Conservation (phyloP, 92 coral and sea anemone genomes). For the Phymanthus crucifer region DNA sequence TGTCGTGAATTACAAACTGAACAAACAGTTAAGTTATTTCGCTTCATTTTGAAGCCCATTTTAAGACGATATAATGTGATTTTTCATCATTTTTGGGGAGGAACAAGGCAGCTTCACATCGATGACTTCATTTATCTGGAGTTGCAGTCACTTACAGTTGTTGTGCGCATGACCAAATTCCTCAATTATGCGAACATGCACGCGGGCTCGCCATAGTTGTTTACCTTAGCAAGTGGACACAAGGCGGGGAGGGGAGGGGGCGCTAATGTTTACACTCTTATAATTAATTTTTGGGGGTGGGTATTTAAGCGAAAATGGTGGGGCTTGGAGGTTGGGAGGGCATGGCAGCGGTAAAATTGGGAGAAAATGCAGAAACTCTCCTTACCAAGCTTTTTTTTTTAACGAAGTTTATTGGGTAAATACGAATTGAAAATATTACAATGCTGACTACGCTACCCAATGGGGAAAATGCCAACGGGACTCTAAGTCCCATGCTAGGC, state of each 20-base stretch:
- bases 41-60: slow-evolving; percentile 25
- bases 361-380: no score
- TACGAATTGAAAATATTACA: no score
- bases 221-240: background rate
- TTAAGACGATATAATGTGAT: background rate
- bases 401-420: no score
- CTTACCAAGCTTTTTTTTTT: no score
- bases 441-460: no score
- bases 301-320: no score
- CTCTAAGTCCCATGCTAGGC: no score
- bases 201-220: slow-evolving; percentile 21
- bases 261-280: no score
- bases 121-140: slow-evolving; percentile 47
- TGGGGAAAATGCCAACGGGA: no score
- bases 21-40: background rate
- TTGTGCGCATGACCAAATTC: slow-evolving; percentile 34
- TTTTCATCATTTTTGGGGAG: slow-evolving; percentile 13
- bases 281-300: no score
- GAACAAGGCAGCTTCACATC: background rate
- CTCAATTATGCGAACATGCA: background rate
- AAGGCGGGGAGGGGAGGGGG: background rate
- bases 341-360: no score
- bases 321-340: no score
- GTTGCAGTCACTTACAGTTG: background rate
- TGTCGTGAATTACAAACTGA: background rate